A percentile compares a stretch with the other conserved stretches of the same genome.
Conservation (phyloP, 2,113 vertebrate genomes). For the Tetrax tetrax region DNA sequence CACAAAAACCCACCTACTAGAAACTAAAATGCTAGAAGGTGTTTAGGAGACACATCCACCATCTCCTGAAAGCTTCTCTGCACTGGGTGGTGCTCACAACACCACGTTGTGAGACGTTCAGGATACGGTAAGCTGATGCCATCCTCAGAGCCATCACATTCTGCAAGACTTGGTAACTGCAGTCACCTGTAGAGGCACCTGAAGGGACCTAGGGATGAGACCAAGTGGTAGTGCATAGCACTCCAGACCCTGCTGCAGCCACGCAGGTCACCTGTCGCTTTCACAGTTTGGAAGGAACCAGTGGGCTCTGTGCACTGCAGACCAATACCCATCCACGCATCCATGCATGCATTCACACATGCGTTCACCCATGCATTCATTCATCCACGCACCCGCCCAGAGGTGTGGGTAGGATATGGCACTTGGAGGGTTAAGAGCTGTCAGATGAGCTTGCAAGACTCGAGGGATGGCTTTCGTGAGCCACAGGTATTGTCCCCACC, state of each 20-base stretch:
- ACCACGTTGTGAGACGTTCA: background rate
- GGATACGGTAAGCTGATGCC: fast-evolving
- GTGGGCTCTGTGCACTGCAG: background rate
- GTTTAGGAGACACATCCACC: background rate
- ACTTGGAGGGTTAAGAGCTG: background rate
- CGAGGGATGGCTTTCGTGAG: background rate
- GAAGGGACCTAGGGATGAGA: background rate
- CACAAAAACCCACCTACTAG: background rate
- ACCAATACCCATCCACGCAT: background rate
- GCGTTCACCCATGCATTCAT: background rate
- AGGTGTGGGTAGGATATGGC: background rate
- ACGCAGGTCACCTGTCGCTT: background rate
- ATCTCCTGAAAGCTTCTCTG: background rate
- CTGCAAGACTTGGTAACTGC: background rate
- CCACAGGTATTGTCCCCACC: background rate
- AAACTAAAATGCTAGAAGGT: background rate
- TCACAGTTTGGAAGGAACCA: background rate
- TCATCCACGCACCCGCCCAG: background rate
- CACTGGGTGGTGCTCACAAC: background rate
- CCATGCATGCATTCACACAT: fast-evolving
- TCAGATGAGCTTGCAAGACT: background rate
- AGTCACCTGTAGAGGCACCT: background rate
- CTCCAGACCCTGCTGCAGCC: background rate
- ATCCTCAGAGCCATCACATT: background rate
- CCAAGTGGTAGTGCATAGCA: too few relatives aligned